A percentile compares a stretch with the other conserved stretches of the same genome.
Conservation (phyloP, 2,888 invertebrate genomes). For the Arrhopalites spinosus region DNA sequence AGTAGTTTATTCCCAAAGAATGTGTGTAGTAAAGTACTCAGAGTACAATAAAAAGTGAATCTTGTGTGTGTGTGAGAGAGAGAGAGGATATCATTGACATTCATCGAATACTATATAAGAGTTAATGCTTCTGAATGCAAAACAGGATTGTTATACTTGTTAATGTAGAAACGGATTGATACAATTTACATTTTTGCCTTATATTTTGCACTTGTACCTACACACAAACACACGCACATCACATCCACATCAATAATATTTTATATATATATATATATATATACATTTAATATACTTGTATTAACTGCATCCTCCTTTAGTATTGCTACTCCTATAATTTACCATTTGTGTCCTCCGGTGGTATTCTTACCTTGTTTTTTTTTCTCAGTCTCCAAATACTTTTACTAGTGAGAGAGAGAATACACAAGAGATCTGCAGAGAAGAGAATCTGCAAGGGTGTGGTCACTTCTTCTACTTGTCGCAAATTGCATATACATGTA, state of each 20-base stretch:
- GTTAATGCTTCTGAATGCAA: constrained; percentile 11
- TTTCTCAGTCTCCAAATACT: too few relatives aligned
- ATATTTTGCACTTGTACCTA: neutral
- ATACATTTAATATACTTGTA: too few relatives aligned
- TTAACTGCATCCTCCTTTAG: too few relatives aligned
- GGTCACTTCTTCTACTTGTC: constrained; percentile 12
- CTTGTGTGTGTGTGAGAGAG: neutral
- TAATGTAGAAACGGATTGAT: neutral
- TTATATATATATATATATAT: neutral
- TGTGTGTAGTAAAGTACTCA: too few relatives aligned
- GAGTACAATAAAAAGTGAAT: constrained; percentile 14
- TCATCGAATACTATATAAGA: constrained; percentile 4
- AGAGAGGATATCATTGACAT: constrained; percentile 19
- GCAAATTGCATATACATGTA: neutral
- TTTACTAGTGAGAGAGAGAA: too few relatives aligned
- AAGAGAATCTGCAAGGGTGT: constrained; percentile 18
- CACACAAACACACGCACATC: neutral
- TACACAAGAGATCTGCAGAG: too few relatives aligned
- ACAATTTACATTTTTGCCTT: too few relatives aligned
- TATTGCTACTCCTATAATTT: too few relatives aligned
- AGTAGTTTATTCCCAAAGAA: neutral
- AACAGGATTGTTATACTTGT: constrained; percentile 5
- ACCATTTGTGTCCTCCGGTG: neutral
- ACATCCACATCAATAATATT: neutral
- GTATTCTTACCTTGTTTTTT: too few relatives aligned